phyloP scores from a whole-genome alignment of 2,113 vertebrate genomes.

The Xenus cinereus region DNA sequence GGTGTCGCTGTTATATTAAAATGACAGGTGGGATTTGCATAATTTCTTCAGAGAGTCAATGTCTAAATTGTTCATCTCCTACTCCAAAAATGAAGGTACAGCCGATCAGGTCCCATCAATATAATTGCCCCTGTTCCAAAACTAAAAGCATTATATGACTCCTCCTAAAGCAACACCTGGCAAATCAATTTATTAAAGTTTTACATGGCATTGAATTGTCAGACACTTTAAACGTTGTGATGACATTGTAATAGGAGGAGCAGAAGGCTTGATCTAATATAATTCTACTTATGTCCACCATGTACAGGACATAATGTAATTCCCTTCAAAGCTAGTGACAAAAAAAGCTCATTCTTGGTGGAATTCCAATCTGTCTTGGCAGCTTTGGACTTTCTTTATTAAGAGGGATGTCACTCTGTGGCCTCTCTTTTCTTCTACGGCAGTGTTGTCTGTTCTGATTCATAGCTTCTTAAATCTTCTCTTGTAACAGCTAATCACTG shows the following conservation, averaged over 20 bases:
- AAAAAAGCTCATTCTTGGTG: slow-evolving; percentile 23
- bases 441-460: slow-evolving; percentile 30
- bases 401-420: slow-evolving; percentile 35
- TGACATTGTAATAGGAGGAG: slow-evolving; percentile 69
- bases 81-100: slow-evolving; percentile 27
- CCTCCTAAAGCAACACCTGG: slow-evolving; percentile 72
- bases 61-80: slow-evolving; percentile 28
- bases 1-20: slow-evolving; percentile 59
- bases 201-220: not conserved
- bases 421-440: slow-evolving; percentile 18
- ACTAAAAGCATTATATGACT: slow-evolving; percentile 64
- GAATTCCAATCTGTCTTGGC: slow-evolving; percentile 44
- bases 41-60: slow-evolving; percentile 37
- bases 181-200: slow-evolving; percentile 67
- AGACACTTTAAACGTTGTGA: slow-evolving; percentile 26
- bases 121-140: slow-evolving; percentile 53
- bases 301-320: slow-evolving; percentile 34
- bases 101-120: slow-evolving; percentile 14
- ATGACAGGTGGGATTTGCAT: slow-evolving; percentile 49
- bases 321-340: slow-evolving; percentile 47
- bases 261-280: slow-evolving; percentile 63
- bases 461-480: slow-evolving; percentile 41
- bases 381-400: slow-evolving; percentile 37
- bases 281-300: slow-evolving; percentile 39
- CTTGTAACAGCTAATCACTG: not conserved